These are phyloP conservation scores for Drosophila sp. DNA, from an alignment of 1,140 invertebrate species.

Conservation along the genomic window DNA sequence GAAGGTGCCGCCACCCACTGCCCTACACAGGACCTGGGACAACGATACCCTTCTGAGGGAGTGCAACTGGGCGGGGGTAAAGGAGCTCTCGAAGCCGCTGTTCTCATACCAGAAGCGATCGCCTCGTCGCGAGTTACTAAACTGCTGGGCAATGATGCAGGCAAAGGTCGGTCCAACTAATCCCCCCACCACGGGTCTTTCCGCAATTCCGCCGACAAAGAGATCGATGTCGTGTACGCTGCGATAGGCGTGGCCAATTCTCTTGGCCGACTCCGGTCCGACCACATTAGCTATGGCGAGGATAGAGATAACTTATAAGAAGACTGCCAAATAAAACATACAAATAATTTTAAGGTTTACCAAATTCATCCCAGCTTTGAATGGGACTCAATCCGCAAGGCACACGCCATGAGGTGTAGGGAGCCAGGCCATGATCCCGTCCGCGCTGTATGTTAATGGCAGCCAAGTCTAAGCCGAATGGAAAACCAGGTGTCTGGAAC, in stretches of 20 bases:
- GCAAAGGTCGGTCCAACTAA: slow-evolving; percentile 97
- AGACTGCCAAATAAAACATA: too few species aligned
- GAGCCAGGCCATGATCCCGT: slow-evolving; percentile 94
- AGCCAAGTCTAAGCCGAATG: slow-evolving; percentile 94
- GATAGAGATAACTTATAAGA: background rate
- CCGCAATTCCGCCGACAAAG: slow-evolving; percentile 95
- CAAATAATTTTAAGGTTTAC: slow-evolving; percentile 27
- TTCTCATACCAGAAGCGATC: slow-evolving; percentile 98
- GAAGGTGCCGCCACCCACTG: slow-evolving; percentile 77
- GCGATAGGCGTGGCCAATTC: slow-evolving; percentile 88
- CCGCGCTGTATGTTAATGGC: slow-evolving; percentile 95
- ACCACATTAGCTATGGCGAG: slow-evolving; percentile 87
- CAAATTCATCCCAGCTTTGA: slow-evolving; percentile 90
- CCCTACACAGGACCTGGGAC: slow-evolving; percentile 92
- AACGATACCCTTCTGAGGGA: slow-evolving; percentile 93
- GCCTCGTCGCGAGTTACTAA: slow-evolving; percentile 93
- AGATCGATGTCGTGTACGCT: slow-evolving; percentile 95
- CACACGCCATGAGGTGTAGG: slow-evolving; percentile 92
- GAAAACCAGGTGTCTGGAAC: slow-evolving; percentile 90
- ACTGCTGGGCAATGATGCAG: slow-evolving; percentile 97
- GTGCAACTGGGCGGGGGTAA: slow-evolving; percentile 93
- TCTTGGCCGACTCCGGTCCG: slow-evolving; percentile 87
- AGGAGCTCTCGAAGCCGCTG: slow-evolving; percentile 89
- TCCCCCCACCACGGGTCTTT: slow-evolving; percentile 91
- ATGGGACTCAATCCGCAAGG: slow-evolving; percentile 91